These are phyloP conservation scores for Brachypteracias leptosomus DNA, from an alignment of 2,113 vertebrate species.

Conservation along the genomic window DNA sequence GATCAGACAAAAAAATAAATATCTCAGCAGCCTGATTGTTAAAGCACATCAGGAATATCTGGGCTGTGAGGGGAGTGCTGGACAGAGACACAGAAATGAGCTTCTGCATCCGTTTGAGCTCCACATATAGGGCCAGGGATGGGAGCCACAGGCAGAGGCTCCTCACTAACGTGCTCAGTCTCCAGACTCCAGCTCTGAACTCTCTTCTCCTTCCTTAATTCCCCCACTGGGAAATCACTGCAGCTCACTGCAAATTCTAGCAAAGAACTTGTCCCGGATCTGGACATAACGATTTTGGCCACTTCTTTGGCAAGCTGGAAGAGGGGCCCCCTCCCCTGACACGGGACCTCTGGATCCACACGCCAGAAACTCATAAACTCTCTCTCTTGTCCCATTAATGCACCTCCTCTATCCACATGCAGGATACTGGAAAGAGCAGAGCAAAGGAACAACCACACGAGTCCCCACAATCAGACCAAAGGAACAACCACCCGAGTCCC, in stretches of 20 bases:
- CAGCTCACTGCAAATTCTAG: not conserved
- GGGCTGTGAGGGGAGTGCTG: not conserved
- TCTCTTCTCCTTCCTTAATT: not conserved
- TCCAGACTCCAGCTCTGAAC: not conserved
- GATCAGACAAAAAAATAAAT: not conserved
- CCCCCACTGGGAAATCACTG: not conserved
- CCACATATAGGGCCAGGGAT: not conserved
- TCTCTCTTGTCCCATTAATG: not conserved
- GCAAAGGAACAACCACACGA: not conserved
- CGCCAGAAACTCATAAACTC: not conserved
- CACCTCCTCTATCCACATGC: not conserved
- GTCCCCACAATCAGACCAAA: not conserved
- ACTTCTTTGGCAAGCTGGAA: not conserved
- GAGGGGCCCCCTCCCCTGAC: not conserved
- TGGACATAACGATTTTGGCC: not conserved
- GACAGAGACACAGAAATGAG: conserved; percentile 8
- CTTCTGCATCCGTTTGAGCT: not conserved
- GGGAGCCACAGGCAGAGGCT: not conserved
- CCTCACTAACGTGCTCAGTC: not conserved
- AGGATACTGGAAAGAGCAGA: not conserved
- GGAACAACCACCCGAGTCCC: no score
- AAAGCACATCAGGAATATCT: not conserved
- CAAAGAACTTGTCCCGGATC: not conserved
- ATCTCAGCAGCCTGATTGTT: not conserved
- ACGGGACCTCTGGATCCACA: not conserved